Percentiles rank a stretch among this genome's conserved stretches.
These are phyloP conservation scores for Spongilla lacustris DNA, from an alignment of 37 sponge, comb jelly and placozoan species.

Conservation along the genomic window DNA sequence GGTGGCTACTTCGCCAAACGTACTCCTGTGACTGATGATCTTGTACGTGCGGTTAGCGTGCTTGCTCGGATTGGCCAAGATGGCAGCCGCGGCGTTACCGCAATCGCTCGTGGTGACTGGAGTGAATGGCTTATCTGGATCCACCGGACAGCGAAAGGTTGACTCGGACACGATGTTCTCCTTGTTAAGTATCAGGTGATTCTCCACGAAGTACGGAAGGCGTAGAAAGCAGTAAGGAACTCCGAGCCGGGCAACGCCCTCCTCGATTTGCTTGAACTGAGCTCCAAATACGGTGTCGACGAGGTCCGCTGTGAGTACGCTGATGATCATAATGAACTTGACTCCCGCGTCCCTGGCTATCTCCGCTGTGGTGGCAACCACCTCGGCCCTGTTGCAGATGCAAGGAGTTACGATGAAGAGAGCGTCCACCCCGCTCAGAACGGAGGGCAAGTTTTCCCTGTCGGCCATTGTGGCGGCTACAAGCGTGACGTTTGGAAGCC, in stretches of 20 bases:
- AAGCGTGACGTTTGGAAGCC: conserved; percentile 30
- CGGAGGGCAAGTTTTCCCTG: conserved; percentile 24
- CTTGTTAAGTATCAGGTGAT: conserved; percentile 19
- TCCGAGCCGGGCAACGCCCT: conserved; percentile 27
- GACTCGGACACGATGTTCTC: not conserved
- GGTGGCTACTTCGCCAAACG: conserved; percentile 22
- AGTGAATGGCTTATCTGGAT: conserved; percentile 24
- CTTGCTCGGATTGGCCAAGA: conserved; percentile 29
- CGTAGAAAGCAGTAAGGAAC: conserved; percentile 61
- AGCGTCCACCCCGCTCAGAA: conserved; percentile 60
- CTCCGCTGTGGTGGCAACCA: conserved; percentile 45
- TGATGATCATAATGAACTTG: conserved; percentile 38
- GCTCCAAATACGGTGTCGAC: conserved; percentile 42
- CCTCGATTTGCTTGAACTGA: conserved; percentile 46
- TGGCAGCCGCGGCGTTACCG: conserved; percentile 44
- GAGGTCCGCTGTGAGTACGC: conserved; percentile 24
- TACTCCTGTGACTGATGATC: conserved; percentile 50
- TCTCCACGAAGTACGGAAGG: conserved; percentile 66
- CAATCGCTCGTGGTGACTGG: conserved; percentile 43
- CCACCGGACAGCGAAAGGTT: conserved; percentile 8
- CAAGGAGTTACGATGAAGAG: conserved; percentile 70
- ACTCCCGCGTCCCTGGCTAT: conserved; percentile 71
- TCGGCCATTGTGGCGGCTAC: conserved; percentile 57
- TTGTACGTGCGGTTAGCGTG: conserved; percentile 41
- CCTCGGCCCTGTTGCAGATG: conserved; percentile 40